Percentiles rank a stretch among this genome's conserved stretches.
phyloP scores from a whole-genome alignment of 2,888 invertebrate genomes.

The Chesias legatella region DNA sequence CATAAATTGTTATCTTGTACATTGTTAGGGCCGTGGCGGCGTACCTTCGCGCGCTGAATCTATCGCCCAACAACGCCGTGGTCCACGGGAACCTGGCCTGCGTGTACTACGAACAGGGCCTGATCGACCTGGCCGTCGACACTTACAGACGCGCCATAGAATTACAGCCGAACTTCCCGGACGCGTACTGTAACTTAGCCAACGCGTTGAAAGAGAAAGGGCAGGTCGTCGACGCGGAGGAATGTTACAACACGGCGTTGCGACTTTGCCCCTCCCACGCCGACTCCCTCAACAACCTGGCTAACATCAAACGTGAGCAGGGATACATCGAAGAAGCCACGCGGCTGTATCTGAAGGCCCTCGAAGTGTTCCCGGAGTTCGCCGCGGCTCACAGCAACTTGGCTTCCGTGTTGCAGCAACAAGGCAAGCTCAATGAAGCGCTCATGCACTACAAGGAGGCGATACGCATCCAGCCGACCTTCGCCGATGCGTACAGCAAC shows the following conservation, averaged over 20 bases:
- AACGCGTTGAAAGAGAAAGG: slow-evolving; percentile 99
- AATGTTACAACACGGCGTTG: slow-evolving; percentile 98
- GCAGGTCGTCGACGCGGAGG: slow-evolving; percentile 96
- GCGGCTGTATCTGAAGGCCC: slow-evolving; percentile 93
- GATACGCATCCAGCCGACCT: slow-evolving; percentile 98
- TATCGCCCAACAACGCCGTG: slow-evolving; percentile 99
- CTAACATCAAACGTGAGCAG: slow-evolving; percentile 99
- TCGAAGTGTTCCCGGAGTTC: slow-evolving; percentile 98
- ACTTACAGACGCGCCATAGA: slow-evolving; percentile 99
- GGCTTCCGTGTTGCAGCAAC: slow-evolving; percentile 98
- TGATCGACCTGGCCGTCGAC: slow-evolving; percentile 99
- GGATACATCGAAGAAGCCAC: slow-evolving; percentile 99
- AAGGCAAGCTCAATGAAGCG: slow-evolving; percentile 97
- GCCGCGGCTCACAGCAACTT: slow-evolving; percentile 99
- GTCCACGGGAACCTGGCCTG: slow-evolving; percentile 99
- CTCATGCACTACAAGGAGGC: slow-evolving; percentile 99
- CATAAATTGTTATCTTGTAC: slow-evolving; percentile 23
- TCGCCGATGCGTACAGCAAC: slow-evolving; percentile 99
- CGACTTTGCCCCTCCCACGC: slow-evolving; percentile 98
- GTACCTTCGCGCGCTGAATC: slow-evolving; percentile 96
- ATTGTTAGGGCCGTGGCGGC: slow-evolving; percentile 96
- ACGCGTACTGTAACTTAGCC: slow-evolving; percentile 99
- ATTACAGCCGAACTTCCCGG: slow-evolving; percentile 98
- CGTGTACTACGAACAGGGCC: slow-evolving; percentile 99
- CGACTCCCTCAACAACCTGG: slow-evolving; percentile 98